These are phyloP conservation scores for Agelaius phoeniceus DNA, from an alignment of 2,113 vertebrate genomes.

Conservation along the genomic window DNA sequence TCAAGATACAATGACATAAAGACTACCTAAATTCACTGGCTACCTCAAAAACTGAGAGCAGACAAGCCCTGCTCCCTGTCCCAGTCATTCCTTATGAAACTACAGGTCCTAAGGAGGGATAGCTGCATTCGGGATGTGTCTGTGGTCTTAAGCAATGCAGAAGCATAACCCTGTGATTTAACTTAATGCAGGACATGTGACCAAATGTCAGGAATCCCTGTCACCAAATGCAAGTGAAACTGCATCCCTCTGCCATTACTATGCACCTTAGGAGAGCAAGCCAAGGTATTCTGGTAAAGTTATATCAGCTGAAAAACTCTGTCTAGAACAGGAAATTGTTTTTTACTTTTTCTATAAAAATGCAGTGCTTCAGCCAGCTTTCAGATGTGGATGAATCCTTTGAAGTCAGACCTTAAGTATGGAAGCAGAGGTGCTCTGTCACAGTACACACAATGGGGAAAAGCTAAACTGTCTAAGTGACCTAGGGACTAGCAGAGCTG, in stretches of 20 bases:
- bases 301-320: background rate
- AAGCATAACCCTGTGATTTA: background rate
- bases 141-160: background rate
- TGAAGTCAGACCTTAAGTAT: background rate
- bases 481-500: slow-evolving; percentile 21
- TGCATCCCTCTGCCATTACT: background rate
- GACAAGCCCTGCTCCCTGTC: background rate
- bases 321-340: background rate
- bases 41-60: background rate
- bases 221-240: background rate
- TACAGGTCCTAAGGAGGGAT: background rate
- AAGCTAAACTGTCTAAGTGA: slow-evolving; percentile 16
- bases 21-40: background rate
- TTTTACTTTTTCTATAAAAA: background rate
- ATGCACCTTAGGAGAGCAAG: background rate
- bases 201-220: background rate
- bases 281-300: background rate
- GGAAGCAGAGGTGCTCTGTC: background rate
- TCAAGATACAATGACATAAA: background rate
- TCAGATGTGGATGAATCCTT: background rate
- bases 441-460: background rate
- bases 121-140: background rate
- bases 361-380: background rate
- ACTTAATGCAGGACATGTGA: background rate
- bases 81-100: background rate